A percentile compares a stretch with the other conserved stretches of the same genome.
Conservation (phyloP, 1,140 invertebrate species). For the Triops longicaudatus region DNA sequence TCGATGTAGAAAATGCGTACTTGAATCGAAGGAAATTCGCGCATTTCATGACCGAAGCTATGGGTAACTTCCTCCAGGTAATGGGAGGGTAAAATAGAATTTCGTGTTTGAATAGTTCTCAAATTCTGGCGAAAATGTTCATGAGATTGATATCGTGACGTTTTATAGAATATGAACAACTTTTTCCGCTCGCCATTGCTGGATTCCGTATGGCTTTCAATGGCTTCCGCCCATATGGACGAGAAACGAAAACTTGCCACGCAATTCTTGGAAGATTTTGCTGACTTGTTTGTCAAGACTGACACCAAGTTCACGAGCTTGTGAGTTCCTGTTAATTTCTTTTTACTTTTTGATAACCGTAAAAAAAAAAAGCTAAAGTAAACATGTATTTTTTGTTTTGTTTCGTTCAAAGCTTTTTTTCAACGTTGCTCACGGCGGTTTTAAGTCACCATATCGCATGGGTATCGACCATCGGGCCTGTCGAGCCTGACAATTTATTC, state of each 20-base stretch:
- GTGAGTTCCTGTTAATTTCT: slow-evolving; percentile 51
- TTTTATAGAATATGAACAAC: slow-evolving; percentile 53
- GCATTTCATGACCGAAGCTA: slow-evolving; percentile 50
- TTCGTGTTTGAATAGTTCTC: no score
- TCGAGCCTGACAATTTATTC: background rate
- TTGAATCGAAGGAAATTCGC: slow-evolving; percentile 46
- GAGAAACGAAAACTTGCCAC: slow-evolving; percentile 35
- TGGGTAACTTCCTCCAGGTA: slow-evolving; percentile 37
- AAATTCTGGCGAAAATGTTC: background rate
- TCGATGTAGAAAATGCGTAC: slow-evolving; percentile 51
- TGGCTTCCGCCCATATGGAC: slow-evolving; percentile 34
- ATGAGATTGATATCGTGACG: slow-evolving; percentile 28
- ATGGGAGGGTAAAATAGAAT: no score
- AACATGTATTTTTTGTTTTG: slow-evolving; percentile 30
- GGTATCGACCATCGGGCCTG: slow-evolving; percentile 60
- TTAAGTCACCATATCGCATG: slow-evolving; percentile 82
- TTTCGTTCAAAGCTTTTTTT: slow-evolving; percentile 66
- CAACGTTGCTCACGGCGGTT: slow-evolving; percentile 75
- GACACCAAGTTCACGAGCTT: slow-evolving; percentile 74
- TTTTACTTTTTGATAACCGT: slow-evolving; percentile 21
- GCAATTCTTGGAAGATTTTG: slow-evolving; percentile 41
- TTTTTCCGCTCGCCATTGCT: slow-evolving; percentile 55
- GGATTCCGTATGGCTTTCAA: slow-evolving; percentile 58
- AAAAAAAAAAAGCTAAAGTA: slow-evolving; percentile 27
- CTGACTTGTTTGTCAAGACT: slow-evolving; percentile 39